Percentiles rank a stretch among this genome's conserved stretches.
These are phyloP conservation scores for Bolborhynchus lineola DNA, from an alignment of 2,113 vertebrate species.

Conservation along the genomic window DNA sequence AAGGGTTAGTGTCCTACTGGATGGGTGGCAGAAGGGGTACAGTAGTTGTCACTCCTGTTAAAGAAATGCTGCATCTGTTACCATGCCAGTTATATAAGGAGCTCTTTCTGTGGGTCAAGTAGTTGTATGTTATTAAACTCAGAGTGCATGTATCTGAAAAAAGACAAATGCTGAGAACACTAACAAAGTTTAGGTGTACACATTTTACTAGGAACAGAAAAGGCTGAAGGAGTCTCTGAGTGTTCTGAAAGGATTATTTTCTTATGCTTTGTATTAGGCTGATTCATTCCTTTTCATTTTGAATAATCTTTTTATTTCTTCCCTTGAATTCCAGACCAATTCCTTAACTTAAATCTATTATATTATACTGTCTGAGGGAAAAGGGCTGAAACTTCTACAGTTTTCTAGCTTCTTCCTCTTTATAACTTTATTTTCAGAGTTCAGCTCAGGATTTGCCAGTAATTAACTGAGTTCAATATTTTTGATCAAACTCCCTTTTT, in stretches of 20 bases:
- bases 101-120: not conserved
- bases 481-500: accelerated
- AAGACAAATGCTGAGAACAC: not conserved
- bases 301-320: not conserved
- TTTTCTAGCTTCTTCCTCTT: not conserved
- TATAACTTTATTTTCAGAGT: not conserved
- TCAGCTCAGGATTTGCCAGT: not conserved
- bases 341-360: not conserved
- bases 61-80: not conserved
- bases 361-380: not conserved
- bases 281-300: not conserved
- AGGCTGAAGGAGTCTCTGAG: not conserved
- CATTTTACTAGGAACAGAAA: not conserved
- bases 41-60: not conserved
- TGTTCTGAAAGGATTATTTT: not conserved
- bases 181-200: not conserved
- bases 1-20: not conserved
- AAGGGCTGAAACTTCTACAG: not conserved
- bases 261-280: not conserved
- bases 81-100: not conserved
- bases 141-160: not conserved
- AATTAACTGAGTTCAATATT: not conserved
- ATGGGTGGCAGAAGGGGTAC: not conserved
- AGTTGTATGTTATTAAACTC: not conserved
- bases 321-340: not conserved